phyloP scores from a whole-genome alignment of 2,888 invertebrate genomes.

The Agrilus cyanescens region DNA sequence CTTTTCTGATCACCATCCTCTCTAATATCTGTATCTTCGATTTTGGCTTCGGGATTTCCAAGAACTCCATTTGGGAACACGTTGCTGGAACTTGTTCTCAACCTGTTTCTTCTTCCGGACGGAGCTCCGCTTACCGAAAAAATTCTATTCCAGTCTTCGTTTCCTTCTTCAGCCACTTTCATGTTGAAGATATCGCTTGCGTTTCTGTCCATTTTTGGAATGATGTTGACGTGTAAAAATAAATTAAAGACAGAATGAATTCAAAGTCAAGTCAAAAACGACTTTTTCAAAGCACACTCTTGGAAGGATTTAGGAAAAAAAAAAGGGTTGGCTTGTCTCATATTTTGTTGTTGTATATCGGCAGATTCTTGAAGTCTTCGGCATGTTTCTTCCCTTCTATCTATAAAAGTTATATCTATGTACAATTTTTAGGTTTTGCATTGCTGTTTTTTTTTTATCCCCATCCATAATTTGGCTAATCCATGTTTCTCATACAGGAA shows the following conservation, averaged over 20 bases:
- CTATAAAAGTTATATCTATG: too few relatives aligned
- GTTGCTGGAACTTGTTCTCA: slow-evolving; percentile 18
- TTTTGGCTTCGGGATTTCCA: slow-evolving; percentile 11
- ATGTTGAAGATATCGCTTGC: slow-evolving; percentile 31
- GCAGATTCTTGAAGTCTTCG: too few relatives aligned
- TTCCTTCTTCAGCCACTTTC: slow-evolving; percentile 19
- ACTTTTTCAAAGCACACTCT: background rate
- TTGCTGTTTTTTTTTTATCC: too few relatives aligned
- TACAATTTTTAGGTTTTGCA: too few relatives aligned
- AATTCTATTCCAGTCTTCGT: slow-evolving; percentile 27
- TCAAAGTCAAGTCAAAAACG: background rate
- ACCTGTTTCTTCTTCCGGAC: slow-evolving; percentile 24
- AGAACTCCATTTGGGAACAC: slow-evolving; percentile 22
- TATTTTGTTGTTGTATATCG: too few relatives aligned
- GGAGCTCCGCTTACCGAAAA: slow-evolving; percentile 30
- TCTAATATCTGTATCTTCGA: background rate
- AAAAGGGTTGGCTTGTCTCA: too few relatives aligned
- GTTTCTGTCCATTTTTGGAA: slow-evolving; percentile 17
- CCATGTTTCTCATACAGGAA: too few relatives aligned
- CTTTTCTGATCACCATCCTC: background rate
- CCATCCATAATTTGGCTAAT: too few relatives aligned
- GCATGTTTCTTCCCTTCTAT: too few relatives aligned
- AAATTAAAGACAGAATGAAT: too few relatives aligned
- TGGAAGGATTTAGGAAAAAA: too few relatives aligned
- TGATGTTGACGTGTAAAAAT: slow-evolving; percentile 4